Evolutionary conservation across 2,113 vertebrate species (phyloP).

Genomic region (Phaetusa simplex): DNA sequence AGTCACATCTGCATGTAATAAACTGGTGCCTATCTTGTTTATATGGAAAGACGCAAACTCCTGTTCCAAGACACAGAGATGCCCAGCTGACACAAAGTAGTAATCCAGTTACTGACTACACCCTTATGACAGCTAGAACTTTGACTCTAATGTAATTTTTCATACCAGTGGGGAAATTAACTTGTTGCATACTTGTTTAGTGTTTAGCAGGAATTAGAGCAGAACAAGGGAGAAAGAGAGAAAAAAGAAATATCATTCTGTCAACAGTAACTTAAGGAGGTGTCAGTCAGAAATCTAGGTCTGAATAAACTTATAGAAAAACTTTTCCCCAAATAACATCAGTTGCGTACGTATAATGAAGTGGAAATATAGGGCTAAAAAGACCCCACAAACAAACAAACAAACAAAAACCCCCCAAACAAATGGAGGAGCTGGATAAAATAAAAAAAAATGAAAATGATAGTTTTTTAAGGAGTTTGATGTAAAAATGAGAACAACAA

Average conservation of each 20-base stretch:
- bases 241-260: neutral
- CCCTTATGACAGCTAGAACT: neutral
- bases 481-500: neutral
- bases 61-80: neutral
- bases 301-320: neutral
- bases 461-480: neutral
- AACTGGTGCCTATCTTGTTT: neutral
- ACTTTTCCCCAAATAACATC: neutral
- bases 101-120: neutral
- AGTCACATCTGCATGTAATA: neutral
- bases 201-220: neutral
- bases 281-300: neutral
- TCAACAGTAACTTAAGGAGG: neutral
- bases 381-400: rapidly evolving
- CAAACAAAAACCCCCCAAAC: neutral
- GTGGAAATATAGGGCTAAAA: neutral
- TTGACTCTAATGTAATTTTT: neutral
- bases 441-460: neutral
- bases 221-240: neutral
- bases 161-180: neutral
- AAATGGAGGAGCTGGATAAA: neutral
- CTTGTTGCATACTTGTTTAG: neutral
- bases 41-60: neutral
- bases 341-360: neutral
- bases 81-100: neutral